Evolutionary conservation across 2,797 vertebrate species (phyloP).

Genomic region (Enteromius treurensis): DNA sequence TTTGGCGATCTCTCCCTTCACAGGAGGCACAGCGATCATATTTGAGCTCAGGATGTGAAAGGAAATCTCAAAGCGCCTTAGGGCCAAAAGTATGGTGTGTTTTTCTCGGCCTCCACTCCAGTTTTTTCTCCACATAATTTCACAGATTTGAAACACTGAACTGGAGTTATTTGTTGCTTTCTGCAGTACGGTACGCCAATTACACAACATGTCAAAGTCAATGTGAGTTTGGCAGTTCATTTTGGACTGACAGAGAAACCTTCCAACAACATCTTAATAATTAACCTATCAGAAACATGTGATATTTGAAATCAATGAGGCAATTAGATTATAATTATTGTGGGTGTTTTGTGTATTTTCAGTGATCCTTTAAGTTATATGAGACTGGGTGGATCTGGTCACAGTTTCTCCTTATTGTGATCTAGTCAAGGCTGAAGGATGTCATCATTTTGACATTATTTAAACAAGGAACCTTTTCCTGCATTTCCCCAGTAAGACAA

Average conservation of each 20-base stretch:
- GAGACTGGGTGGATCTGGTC: not conserved
- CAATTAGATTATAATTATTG: conserved; percentile 63
- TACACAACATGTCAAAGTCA: conserved; percentile 67
- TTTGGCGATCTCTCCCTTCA: conserved; percentile 8
- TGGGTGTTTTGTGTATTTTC: conserved; percentile 53
- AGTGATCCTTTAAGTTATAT: not conserved
- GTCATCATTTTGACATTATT: conserved; percentile 22
- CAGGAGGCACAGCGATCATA: conserved; percentile 41
- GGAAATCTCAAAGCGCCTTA: conserved; percentile 19
- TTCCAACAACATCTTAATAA: conserved; percentile 13
- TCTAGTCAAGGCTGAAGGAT: conserved; percentile 29
- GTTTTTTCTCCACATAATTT: conserved; percentile 61
- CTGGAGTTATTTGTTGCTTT: conserved; percentile 68
- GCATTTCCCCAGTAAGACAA: conserved; percentile 23
- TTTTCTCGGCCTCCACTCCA: conserved; percentile 61
- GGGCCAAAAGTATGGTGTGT: conserved; percentile 44
- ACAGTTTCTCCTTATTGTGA: conserved; percentile 35
- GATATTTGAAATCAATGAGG: conserved; percentile 64
- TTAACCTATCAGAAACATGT: conserved; percentile 71
- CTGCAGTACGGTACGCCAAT: conserved; percentile 59
- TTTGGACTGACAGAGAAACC: conserved; percentile 60
- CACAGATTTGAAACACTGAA: conserved; percentile 71
- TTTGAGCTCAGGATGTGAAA: conserved; percentile 43
- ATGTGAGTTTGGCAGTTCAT: conserved; percentile 68
- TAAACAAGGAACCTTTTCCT: conserved; percentile 6